These are phyloP conservation scores for Galaxea fascicularis DNA, from an alignment of 92 coral and sea anemone genomes.

Conservation along the genomic window DNA sequence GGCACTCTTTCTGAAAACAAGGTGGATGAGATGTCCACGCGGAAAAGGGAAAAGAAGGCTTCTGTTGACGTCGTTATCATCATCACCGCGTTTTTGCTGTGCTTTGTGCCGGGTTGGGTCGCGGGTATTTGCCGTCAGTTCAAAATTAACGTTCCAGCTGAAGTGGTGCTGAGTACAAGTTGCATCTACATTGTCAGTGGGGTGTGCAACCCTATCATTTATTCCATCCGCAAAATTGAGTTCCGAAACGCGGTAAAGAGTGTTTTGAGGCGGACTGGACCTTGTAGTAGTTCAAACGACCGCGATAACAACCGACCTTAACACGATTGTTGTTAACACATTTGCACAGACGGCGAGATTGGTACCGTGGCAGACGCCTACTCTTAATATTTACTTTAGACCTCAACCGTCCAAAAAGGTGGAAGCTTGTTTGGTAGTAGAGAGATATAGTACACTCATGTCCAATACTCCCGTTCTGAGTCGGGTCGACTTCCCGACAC, in stretches of 20 bases:
- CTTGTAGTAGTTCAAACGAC: not conserved
- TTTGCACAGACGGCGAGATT: no score
- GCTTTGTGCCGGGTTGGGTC: not conserved
- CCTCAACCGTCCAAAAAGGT: no score
- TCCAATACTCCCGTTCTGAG: no score
- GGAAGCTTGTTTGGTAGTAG: no score
- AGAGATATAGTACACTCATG: no score
- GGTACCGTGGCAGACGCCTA: no score
- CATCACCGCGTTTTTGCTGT: conserved; percentile 11
- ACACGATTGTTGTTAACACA: no score
- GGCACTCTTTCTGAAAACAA: not conserved
- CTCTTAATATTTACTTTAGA: no score
- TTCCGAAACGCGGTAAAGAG: not conserved
- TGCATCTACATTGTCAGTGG: not conserved
- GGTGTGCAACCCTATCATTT: not conserved
- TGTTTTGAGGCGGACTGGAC: not conserved
- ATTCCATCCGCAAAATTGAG: not conserved
- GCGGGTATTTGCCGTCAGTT: not conserved
- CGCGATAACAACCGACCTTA: not conserved
- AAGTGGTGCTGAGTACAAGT: not conserved
- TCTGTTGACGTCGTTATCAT: conserved; percentile 2
- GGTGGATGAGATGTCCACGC: not conserved
- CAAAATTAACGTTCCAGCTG: not conserved
- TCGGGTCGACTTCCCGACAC: no score
- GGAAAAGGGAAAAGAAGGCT: conserved; percentile 11